Percentiles rank a stretch among this genome's conserved stretches.
Conservation (phyloP, 1,140 invertebrate species). For the Euwallacea fornicatus region DNA sequence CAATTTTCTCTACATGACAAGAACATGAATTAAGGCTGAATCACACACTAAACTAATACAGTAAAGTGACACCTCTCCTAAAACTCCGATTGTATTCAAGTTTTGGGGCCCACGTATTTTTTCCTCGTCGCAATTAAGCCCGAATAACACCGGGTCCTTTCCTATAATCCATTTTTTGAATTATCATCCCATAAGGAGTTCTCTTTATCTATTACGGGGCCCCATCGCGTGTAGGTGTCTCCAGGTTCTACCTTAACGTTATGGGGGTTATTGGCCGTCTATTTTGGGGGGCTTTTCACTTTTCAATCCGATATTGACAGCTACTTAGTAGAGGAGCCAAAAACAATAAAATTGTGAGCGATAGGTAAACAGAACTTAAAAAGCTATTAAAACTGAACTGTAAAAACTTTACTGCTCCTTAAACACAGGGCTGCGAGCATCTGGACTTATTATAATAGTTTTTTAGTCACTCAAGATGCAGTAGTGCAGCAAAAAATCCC, state of each 20-base stretch:
- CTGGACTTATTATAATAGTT: slow-evolving; percentile 2
- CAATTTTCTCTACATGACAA: background rate
- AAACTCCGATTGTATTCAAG: background rate
- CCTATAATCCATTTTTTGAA: no score
- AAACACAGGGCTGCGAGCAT: slow-evolving; percentile 1
- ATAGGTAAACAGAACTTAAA: slow-evolving; percentile 17
- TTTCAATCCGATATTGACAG: background rate
- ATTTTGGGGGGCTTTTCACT: no score
- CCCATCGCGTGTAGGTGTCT: no score
- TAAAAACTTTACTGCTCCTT: slow-evolving; percentile 10
- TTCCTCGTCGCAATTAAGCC: background rate
- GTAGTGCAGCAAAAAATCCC: slow-evolving; percentile 13
- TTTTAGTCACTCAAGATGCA: slow-evolving; percentile 22
- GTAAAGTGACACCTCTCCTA: background rate
- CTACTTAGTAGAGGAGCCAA: slow-evolving; percentile 5
- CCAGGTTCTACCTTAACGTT: no score
- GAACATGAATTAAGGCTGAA: background rate
- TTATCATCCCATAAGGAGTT: no score
- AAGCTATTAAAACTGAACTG: slow-evolving; percentile 1
- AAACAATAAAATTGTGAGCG: background rate
- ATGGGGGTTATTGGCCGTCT: no score
- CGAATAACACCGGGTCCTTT: background rate
- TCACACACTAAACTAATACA: background rate
- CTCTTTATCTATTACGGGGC: no score
- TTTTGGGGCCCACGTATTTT: background rate